Evolutionary conservation across 2,888 invertebrate genomes (phyloP), one percentile per base, ranked within the genome.

Genomic region (Stratiomys singularior): DNA sequence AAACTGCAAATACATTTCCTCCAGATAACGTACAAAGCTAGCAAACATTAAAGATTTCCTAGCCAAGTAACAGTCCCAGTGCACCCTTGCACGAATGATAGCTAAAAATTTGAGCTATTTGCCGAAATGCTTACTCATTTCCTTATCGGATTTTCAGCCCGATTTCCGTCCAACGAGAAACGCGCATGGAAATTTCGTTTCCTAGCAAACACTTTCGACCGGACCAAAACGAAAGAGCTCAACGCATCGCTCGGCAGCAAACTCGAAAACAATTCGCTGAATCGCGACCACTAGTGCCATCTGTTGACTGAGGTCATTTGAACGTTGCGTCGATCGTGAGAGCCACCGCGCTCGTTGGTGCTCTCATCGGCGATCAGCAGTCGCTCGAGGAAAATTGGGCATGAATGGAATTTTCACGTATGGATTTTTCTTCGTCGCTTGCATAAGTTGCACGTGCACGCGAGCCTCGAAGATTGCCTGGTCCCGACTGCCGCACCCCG

Each of bases 271-370:
- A n/a, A 15, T 1, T 11, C 11, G 25, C 28, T 15, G 69, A 60
- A n/a, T 66, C 60, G 47, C 56, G 64, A 71, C 69, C 23, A 23
- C 63, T 76, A 63, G 21, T 27, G 78, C 78, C 78, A 78, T 78
- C 78, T 78, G 30, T 78, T 76, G 78, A 72, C 21, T 13, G 63
- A 66, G 27, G n/a, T n/a, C 7, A 30, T 4, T 23, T 37, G 63
- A 44, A n/a, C 27, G 69, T 56, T 25, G 9, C 67, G n/a, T 21
- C 11, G 52, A 56, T 72, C 58, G 15, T 18, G 72, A 52, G 37
- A 52, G 58, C 21, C 30, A 72, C 15, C 25, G 74, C 23, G 28
- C 2, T 25, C 47, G 25, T 44, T 15, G 15, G 37, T 7, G 27
- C 64, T 9, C 46, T 69, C 69, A 13, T n/a, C 69, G 9, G 7